Base-by-base conservation (phyloP, 53 echinoderm and acorn worm genomes). In the Paelopatides confundens region DNA sequence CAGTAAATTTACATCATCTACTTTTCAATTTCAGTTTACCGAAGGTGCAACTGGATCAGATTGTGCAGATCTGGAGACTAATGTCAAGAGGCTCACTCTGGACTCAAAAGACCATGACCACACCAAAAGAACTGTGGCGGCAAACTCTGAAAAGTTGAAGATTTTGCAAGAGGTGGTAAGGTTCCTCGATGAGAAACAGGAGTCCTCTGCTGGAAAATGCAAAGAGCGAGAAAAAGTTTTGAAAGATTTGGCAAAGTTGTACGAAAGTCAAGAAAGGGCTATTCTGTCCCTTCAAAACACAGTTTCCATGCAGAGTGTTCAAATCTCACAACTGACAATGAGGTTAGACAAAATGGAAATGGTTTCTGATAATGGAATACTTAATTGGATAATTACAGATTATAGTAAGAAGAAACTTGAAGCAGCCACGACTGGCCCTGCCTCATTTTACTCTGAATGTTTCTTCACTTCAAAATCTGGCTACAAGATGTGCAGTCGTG, bases 381-480 rank as follows among this genome's bases (percentile, higher is more conserved):
- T 67, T 5, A 33, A 81, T 24, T 90, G 90, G 90, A 78, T 77
- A 54, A 90, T 90, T 31, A 10, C 51, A 18, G 70, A 86, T 33
- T 90, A 86, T 77, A 12, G 3, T 2, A 28, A 86, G 53, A 65
- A 38, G 81, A 90, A 90, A 76, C 15, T 47, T 12, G 86, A 86
- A 28, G 90, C 86, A 23, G 27, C 36, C 23, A 85, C 64, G 11
- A 65, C 77, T 0, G 91, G 91, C 27, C 88, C 93, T 1, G 65
- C 91, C 43, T 96, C 96, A 0, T 78, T 94, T 53, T 96, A 96
- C 88, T 92, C 92, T 31, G 93, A 91, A 29, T 82, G 91, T 1
- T 96, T 96, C 91, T 96, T 90, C 63, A 96, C 94, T 39, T 94
- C 94, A 18, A 88, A 86, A 64, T 84, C 76, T 17, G 91, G 91